Evolutionary conservation across 2,888 invertebrate species (phyloP), one percentile per base, ranked within the genome.

Genomic region (Hydroisotoma schaefferi): DNA sequence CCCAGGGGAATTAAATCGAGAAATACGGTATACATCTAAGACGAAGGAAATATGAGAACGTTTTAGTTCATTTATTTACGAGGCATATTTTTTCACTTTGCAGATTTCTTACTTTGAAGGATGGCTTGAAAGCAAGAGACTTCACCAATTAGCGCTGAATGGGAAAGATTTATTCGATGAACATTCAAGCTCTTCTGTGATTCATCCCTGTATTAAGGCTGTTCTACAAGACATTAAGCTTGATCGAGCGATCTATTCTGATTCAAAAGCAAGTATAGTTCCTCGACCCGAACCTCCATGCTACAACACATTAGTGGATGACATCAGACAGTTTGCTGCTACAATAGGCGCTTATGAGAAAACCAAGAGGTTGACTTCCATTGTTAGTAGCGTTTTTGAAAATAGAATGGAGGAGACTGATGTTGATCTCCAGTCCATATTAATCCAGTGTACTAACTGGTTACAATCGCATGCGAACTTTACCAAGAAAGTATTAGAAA

Each of bases 241-340:
- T 20, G 38, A 55, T 5, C 18, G 29, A 38, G 23, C 38, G 40
- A 33, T 27, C 4, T 43, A 67, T 18, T 25, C 52, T 4, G 57
- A 67, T 20, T 57, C 72, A 6, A 47, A 63, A 43, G 56, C 61
- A 20, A 64, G 63, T 23, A 61, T 71, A 23, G 73, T 73, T 2
- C 60, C 69, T 40, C 64, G 75, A 27, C 71, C 73, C n/a, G 66
- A 65, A n/a, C 68, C 68, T 20, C 72, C 73, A 12, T 54, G 57
- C 15, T 74, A 74, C 53, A 60, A 60, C n/a, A 61, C 55, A 12
- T 55, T 71, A 26, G 33, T 68, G 18, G 75, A 81, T 80, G 81
- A 81, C 43, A 79, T 81, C 71, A 76, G 76, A 68, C 79, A 80
- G 66, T 81, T 82, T 64, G 76, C 77, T 4, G 78, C 77, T 68